Evolutionary conservation across 2,888 invertebrate species (phyloP).

Genomic region (Argyra leucocephala): DNA sequence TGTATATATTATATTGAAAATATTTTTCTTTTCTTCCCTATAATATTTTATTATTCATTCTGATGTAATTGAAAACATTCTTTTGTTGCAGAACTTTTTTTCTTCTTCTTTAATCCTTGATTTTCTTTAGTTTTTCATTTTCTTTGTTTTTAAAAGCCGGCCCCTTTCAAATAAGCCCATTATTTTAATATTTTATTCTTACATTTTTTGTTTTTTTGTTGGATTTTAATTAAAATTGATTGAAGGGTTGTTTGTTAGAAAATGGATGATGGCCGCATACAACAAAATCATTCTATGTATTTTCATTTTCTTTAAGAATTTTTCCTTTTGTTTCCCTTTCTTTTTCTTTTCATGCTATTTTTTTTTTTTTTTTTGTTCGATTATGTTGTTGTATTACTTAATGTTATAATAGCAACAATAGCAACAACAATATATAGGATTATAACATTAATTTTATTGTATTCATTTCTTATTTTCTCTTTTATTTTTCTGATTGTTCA

Average conservation of each 20-base stretch:
- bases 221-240: constrained; percentile 10
- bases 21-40: background rate
- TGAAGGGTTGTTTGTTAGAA: background rate
- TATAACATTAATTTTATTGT: too few relatives aligned
- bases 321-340: too few relatives aligned
- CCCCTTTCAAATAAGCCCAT: background rate
- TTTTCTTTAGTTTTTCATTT: background rate
- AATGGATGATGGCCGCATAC: background rate
- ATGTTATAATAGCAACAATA: too few relatives aligned
- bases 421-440: too few relatives aligned
- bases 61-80: background rate
- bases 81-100: background rate
- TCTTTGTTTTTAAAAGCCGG: background rate
- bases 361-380: background rate
- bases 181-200: background rate
- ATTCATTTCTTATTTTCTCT: background rate
- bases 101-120: background rate
- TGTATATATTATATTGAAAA: background rate
- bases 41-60: too few relatives aligned
- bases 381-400: background rate
- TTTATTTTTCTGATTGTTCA: constrained; percentile 4
- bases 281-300: background rate
- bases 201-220: background rate
- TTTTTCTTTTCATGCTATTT: background rate
- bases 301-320: background rate